Percentiles rank a stretch among this genome's conserved stretches.
Evolutionary conservation across 2,113 vertebrate species (phyloP).

Genomic region (Apteryx owenii): DNA sequence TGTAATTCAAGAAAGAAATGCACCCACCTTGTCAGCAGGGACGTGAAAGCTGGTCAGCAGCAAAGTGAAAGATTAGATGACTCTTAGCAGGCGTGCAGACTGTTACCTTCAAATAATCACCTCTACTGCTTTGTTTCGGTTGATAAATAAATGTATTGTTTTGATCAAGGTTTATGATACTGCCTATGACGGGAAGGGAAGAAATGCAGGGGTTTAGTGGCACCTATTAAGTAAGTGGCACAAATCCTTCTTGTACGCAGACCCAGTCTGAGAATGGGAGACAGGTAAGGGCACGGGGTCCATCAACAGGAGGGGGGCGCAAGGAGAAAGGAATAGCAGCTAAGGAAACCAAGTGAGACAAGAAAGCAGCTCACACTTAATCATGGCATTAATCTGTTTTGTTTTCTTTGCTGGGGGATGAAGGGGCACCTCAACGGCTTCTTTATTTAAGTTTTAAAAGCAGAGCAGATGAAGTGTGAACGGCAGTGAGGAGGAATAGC

Average conservation of each 20-base stretch:
- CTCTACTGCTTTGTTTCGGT: accelerated
- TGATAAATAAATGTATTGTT: neutral
- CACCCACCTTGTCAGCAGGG: neutral
- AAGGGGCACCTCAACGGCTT: neutral
- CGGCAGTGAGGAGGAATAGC: neutral
- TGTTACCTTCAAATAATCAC: neutral
- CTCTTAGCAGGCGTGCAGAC: neutral
- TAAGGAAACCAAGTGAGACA: neutral
- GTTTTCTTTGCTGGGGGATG: neutral
- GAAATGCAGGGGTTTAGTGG: neutral
- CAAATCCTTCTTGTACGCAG: neutral
- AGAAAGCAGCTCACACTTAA: neutral
- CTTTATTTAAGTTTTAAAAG: neutral
- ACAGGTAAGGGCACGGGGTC: neutral
- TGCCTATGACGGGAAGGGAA: neutral
- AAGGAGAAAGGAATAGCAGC: neutral
- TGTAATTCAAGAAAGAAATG: neutral
- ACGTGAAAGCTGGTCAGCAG: neutral
- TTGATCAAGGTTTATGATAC: neutral
- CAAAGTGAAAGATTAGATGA: neutral
- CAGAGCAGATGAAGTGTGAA: accelerated
- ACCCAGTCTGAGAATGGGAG: neutral
- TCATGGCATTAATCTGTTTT: neutral
- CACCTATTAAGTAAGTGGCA: neutral
- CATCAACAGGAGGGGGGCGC: neutral